Evolutionary conservation across 2,888 invertebrate genomes (phyloP).

Genomic region (Cinara cedri): DNA sequence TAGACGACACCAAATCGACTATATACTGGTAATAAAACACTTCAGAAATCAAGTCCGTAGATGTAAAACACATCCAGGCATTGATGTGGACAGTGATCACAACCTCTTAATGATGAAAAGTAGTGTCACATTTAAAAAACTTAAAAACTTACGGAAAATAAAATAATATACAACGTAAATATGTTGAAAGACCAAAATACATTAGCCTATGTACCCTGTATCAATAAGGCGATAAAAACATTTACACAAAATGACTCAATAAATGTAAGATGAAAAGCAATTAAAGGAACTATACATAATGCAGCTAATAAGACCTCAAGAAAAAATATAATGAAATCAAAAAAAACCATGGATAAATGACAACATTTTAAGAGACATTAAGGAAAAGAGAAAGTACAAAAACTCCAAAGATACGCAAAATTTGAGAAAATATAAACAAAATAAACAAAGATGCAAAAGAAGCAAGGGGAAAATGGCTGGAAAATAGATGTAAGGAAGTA

Average conservation of each 20-base stretch:
- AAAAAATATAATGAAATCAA: slow-evolving; percentile 4
- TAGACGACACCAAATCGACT: too few relatives aligned
- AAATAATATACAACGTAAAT: too few relatives aligned
- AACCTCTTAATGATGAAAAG: background rate
- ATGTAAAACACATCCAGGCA: slow-evolving; percentile 2
- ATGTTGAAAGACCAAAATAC: too few relatives aligned
- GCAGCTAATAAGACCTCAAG: too few relatives aligned
- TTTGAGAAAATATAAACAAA: slow-evolving; percentile 32
- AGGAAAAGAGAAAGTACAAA: slow-evolving; percentile 16
- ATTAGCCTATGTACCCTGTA: too few relatives aligned
- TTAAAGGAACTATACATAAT: too few relatives aligned
- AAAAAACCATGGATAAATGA: slow-evolving; percentile 22
- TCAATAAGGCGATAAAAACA: too few relatives aligned
- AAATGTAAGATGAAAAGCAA: too few relatives aligned
- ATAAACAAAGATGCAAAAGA: slow-evolving; percentile 54
- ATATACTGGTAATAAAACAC: slow-evolving; percentile 13
- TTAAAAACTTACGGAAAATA: too few relatives aligned
- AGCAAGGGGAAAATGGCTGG: slow-evolving; percentile 28
- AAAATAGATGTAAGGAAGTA: slow-evolving; percentile 20
- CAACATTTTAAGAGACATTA: slow-evolving; percentile 1
- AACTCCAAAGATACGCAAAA: slow-evolving; percentile 15
- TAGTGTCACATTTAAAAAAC: slow-evolving; percentile 5
- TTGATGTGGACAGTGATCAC: background rate
- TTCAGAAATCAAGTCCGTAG: background rate
- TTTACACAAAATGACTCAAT: too few relatives aligned